Base-by-base conservation (phyloP, 2,113 vertebrate genomes). In the Phalacrocorax aristotelis region DNA sequence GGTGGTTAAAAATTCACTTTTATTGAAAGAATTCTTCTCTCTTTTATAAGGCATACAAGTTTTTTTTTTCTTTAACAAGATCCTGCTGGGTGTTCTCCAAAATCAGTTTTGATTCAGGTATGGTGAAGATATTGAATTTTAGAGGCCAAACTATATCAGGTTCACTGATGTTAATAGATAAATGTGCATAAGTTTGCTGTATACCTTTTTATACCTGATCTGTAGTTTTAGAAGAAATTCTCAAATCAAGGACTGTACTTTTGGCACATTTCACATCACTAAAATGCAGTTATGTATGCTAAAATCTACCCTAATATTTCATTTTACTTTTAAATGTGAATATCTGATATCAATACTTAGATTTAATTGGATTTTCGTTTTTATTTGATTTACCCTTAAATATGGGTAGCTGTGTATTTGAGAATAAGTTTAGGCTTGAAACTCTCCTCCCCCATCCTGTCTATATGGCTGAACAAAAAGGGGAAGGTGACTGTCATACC, bases 401-500 rank as follows among this genome's bases (percentile, higher is more conserved):
- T 38, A 40, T 27, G 60, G 7, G 14, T 87, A 92, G 61, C 36
- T 61, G 23, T 60, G 38, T 58, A 38, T 51, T 86, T 86, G 38
- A 87, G 76, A 89, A 89, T 81, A 34, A n/a, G 11, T 62, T 91
- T 83, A 15, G 22, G 23, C 36, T 81, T 74, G 55, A 66, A 72
- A n/a, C 68, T 27, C 16, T 75, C n/a, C n/a, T 82, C 72, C 61
- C 42, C 14, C 30, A 7, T 54, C 7, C 51, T 74, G 52, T 78
- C 40, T 81, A 3, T 48, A 13, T 7, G 6, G 19, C 79, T 89
- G 40, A 92, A 83, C 44, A 57, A 29, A 87, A 91, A 81, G n/a
- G 52, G 76, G 26, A 95, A 95, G 62, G 69, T 95, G 82, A 94
- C 83, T 84, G 52, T 95, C 89, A 48, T 90, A 83, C 64, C 85